Base-by-base conservation (phyloP, 1,140 invertebrate species). In the Drosophila orosa region DNA sequence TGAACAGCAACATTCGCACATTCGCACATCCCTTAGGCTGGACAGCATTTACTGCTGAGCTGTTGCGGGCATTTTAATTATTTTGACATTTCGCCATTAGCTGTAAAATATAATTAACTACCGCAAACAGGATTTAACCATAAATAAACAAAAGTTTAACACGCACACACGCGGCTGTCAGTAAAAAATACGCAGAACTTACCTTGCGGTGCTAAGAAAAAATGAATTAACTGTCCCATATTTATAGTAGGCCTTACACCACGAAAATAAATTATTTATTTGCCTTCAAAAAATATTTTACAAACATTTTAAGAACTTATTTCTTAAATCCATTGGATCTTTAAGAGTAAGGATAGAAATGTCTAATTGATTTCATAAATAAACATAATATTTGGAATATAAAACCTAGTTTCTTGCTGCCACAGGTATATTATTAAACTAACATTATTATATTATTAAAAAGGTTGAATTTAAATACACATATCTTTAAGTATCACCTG, bases 21-120 rank as follows among this genome's bases (percentile, higher is more conserved):
- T 40, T 44, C 10, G 7, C 35, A 40, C 33, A 22, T 60, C 54
- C 52, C 71, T 40, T 59, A 44, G 27, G 59, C 12, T 22, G 48
- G 10, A 61, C 31, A 68, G 50, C 47, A 50, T 59, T 69, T 55
- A 42, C 67, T 59, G 61, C 61, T 39, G 52, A 58, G 40, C 35
- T 69, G 79, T 56, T 61, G 62, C 25, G 57, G 67, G 42, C 54
- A 68, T 84, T 87, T 87, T 89, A 87, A 89, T 87, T 87, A 89
- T 84, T 87, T 89, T 87, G 84, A 87, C 84, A 89, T 89, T 84
- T 87, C 66, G 76, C 84, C 84, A 84, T 89, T 87, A 84, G 84
- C 84, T 89, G 80, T 80, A 50, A 80, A 87, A 89, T 80, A 87
- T 89, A 87, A 89, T 87, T 87, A 87, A 87, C 84, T 89, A 75